Evolutionary conservation across 2,888 invertebrate species (phyloP).

Genomic region (Polyommatus icarus): DNA sequence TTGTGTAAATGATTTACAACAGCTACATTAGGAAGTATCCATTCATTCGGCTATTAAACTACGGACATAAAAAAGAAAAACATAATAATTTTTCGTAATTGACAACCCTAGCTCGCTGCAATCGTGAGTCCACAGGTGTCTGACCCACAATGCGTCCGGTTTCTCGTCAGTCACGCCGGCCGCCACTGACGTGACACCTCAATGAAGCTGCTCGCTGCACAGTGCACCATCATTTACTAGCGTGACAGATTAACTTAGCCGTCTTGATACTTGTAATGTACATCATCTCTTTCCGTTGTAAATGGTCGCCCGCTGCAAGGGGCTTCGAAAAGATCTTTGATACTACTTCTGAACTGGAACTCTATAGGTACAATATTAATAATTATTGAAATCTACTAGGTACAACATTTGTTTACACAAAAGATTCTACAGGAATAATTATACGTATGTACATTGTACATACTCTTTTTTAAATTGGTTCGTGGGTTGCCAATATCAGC

Average conservation of each 20-base stretch:
- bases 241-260: neutral
- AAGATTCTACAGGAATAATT: too few species aligned
- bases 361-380: too few species aligned
- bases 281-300: neutral
- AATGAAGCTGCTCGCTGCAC: neutral
- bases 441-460: too few species aligned
- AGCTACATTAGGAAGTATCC: too few species aligned
- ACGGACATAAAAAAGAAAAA: neutral
- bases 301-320: neutral
- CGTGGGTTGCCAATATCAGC: too few species aligned
- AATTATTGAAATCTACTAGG: too few species aligned
- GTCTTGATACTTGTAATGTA: neutral
- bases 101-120: conserved; percentile 33
- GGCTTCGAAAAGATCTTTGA: too few species aligned
- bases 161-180: conserved; percentile 28
- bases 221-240: neutral
- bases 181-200: conserved; percentile 29
- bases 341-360: too few species aligned
- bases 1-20: too few species aligned
- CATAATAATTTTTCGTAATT: neutral
- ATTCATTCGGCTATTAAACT: too few species aligned
- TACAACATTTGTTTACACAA: too few species aligned
- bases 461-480: too few species aligned
- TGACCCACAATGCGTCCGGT: conserved; percentile 34
- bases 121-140: conserved; percentile 35